phyloP scores from a whole-genome alignment of 2,113 vertebrate species.

The Mola mola region DNA sequence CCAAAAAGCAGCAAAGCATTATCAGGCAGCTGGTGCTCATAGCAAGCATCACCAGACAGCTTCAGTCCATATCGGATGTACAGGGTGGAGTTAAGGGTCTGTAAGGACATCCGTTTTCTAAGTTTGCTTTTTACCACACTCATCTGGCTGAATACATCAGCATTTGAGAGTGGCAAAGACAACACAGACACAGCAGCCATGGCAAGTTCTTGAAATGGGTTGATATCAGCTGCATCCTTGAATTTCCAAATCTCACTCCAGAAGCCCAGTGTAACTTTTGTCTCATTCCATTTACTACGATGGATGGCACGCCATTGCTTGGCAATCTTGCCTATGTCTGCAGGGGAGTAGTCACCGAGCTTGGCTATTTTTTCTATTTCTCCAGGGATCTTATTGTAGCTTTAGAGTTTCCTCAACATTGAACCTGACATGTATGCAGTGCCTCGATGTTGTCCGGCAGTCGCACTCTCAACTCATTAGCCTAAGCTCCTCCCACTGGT shows the following conservation, averaged over 20 bases:
- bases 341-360: too few relatives aligned
- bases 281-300: too few relatives aligned
- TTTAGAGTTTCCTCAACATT: too few relatives aligned
- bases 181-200: slow-evolving; percentile 31
- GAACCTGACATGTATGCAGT: too few relatives aligned
- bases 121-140: slow-evolving; percentile 24
- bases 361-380: too few relatives aligned
- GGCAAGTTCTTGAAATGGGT: slow-evolving; percentile 20
- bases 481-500: not conserved
- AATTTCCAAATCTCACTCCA: too few relatives aligned
- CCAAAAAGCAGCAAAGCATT: slow-evolving; percentile 12
- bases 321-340: too few relatives aligned
- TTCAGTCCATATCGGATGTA: slow-evolving; percentile 11
- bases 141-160: slow-evolving; percentile 41
- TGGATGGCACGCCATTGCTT: too few relatives aligned
- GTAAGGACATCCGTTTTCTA: slow-evolving; percentile 29
- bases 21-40: slow-evolving; percentile 19
- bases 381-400: too few relatives aligned
- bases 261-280: too few relatives aligned
- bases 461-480: not conserved
- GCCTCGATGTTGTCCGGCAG: too few relatives aligned
- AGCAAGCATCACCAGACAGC: slow-evolving; percentile 34
- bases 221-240: not conserved
- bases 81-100: slow-evolving; percentile 22
- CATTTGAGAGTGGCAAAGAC: slow-evolving; percentile 21